Conservation (phyloP, 2,888 invertebrate genomes). For the Eupithecia dodoneata region DNA sequence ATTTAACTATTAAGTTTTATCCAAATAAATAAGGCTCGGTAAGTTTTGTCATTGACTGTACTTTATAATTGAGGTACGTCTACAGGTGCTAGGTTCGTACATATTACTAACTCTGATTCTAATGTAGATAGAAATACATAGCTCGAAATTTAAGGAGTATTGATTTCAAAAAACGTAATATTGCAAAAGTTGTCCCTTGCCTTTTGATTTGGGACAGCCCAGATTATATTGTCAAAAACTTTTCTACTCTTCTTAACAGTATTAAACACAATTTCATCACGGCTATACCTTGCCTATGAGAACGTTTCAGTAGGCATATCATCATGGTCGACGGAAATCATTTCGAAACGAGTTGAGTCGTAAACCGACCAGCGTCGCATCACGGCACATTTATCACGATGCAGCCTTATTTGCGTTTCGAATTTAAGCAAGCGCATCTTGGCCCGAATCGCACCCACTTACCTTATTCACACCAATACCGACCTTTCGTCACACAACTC, state of each 20-base stretch:
- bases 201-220: too few species aligned
- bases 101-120: too few species aligned
- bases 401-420: conserved; percentile 60
- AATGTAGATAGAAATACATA: too few species aligned
- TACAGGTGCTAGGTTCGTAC: background rate
- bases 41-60: background rate
- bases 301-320: conserved; percentile 20
- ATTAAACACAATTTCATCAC: conserved; percentile 1
- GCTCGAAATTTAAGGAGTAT: too few species aligned
- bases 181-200: too few species aligned
- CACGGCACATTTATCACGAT: conserved; percentile 59
- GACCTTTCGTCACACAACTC: conserved; percentile 47
- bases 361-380: conserved; percentile 43
- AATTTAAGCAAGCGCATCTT: conserved; percentile 59
- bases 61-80: background rate
- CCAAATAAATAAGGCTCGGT: background rate
- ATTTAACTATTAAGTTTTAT: background rate
- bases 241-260: background rate
- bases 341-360: conserved; percentile 41
- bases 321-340: conserved; percentile 35
- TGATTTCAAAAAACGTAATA: too few species aligned
- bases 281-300: background rate
- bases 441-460: conserved; percentile 44
- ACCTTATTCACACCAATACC: conserved; percentile 47
- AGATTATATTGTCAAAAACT: background rate